Evolutionary conservation across 2,888 invertebrate species (phyloP).

Genomic region (Ophion obscuratus): DNA sequence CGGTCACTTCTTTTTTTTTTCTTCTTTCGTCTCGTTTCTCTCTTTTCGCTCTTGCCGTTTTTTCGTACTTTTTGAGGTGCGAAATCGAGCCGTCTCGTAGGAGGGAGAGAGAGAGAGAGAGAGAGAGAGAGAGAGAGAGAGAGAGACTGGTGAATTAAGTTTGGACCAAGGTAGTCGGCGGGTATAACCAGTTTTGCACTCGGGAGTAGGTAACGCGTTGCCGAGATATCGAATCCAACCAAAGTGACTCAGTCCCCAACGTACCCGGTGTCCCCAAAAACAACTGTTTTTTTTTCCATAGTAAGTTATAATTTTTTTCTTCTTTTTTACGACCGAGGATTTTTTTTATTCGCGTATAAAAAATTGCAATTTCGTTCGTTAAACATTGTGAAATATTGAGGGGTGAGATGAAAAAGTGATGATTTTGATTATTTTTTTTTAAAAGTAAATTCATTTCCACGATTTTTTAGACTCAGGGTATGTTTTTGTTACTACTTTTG

Average conservation of each 20-base stretch:
- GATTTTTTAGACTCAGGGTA: too few relatives aligned
- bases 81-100: too few relatives aligned
- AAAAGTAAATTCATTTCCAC: too few relatives aligned
- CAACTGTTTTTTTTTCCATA: neutral
- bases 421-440: too few relatives aligned
- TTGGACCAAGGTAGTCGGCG: constrained; percentile 17
- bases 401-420: too few relatives aligned
- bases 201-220: constrained; percentile 11
- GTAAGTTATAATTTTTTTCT: neutral
- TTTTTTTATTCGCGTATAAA: neutral
- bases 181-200: constrained; percentile 50
- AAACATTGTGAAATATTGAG: too few relatives aligned
- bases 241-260: constrained; percentile 3
- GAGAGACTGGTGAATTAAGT: constrained; percentile 41
- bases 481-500: too few relatives aligned
- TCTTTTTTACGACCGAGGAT: neutral
- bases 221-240: constrained; percentile 13
- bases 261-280: constrained; percentile 34
- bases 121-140: too few relatives aligned
- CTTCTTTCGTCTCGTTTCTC: too few relatives aligned
- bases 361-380: neutral
- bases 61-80: neutral
- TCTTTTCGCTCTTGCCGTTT: too few relatives aligned
- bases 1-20: neutral
- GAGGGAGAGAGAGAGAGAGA: too few relatives aligned